phyloP scores from a whole-genome alignment of 23 tunicate species.

The Styela clava region DNA sequence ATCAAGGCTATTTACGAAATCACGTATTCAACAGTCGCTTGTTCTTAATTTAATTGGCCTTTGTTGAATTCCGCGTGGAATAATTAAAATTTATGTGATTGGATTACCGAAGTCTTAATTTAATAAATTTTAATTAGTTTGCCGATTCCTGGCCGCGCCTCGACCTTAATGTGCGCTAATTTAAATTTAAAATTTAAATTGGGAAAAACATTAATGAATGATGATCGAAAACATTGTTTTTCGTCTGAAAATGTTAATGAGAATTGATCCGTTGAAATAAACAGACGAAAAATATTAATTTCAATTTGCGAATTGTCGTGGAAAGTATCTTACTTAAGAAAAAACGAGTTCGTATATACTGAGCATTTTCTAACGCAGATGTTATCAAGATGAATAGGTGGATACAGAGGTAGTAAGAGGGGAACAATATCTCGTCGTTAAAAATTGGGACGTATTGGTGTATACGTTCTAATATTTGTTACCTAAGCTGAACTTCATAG shows the following conservation, averaged over 20 bases:
- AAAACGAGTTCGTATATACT: no score
- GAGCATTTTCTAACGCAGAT: no score
- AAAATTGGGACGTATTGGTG: no score
- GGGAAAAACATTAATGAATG: not conserved
- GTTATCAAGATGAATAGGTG: no score
- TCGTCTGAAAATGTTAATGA: not conserved
- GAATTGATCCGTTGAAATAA: not conserved
- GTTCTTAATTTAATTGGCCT: constrained; percentile 17
- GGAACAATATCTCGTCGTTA: no score
- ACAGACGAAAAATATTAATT: not conserved
- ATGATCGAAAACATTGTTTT: not conserved
- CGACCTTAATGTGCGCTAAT: not conserved
- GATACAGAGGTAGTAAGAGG: no score
- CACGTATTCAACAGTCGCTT: not conserved
- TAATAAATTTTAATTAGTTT: constrained; percentile 18
- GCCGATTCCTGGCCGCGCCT: constrained; percentile 1
- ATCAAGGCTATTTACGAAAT: not conserved
- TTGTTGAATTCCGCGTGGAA: constrained; percentile 24
- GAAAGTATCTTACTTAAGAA: no score
- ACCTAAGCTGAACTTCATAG: no score
- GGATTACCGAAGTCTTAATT: constrained; percentile 14
- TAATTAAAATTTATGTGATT: not conserved
- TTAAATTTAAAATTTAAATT: no score
- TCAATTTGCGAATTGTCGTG: not conserved
- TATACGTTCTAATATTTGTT: no score